Evolutionary conservation across 2,113 vertebrate species (phyloP).

Genomic region (Hydrolagus affinis): DNA sequence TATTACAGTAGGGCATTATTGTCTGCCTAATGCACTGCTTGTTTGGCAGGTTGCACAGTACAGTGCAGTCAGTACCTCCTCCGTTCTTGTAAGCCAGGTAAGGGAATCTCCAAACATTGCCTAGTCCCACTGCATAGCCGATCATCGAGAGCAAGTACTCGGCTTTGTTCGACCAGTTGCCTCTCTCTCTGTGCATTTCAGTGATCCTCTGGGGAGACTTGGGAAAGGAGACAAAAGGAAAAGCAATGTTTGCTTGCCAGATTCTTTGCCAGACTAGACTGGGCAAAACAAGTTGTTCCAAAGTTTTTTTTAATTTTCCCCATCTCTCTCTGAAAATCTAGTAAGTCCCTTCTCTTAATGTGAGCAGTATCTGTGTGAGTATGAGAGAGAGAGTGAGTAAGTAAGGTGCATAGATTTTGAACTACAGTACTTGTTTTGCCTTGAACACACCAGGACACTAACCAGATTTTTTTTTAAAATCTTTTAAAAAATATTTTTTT

Average conservation of each 20-base stretch:
- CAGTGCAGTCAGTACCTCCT: slow-evolving; percentile 60
- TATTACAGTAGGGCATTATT: no score
- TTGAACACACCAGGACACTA: background rate
- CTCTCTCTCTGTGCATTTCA: no score
- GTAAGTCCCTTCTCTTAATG: no score
- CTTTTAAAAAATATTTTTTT: no score
- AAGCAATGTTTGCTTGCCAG: background rate
- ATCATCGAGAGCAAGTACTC: slow-evolving; percentile 90
- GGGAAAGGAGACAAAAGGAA: background rate
- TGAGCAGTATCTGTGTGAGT: no score
- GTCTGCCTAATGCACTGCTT: background rate
- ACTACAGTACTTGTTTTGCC: background rate
- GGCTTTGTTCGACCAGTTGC: slow-evolving; percentile 80
- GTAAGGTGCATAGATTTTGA: no score
- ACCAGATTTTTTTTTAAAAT: background rate
- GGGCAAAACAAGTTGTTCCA: background rate
- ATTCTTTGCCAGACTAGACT: background rate
- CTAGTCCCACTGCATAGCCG: slow-evolving; percentile 87
- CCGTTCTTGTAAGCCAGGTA: slow-evolving; percentile 88
- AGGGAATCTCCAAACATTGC: slow-evolving; percentile 92
- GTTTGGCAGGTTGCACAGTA: background rate
- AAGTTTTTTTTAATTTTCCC: no score
- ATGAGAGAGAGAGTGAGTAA: no score
- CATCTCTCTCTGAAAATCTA: no score
- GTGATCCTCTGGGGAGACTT: no score